phyloP scores from a whole-genome alignment of 1,140 invertebrate genomes.

The Drosophila guanche region DNA sequence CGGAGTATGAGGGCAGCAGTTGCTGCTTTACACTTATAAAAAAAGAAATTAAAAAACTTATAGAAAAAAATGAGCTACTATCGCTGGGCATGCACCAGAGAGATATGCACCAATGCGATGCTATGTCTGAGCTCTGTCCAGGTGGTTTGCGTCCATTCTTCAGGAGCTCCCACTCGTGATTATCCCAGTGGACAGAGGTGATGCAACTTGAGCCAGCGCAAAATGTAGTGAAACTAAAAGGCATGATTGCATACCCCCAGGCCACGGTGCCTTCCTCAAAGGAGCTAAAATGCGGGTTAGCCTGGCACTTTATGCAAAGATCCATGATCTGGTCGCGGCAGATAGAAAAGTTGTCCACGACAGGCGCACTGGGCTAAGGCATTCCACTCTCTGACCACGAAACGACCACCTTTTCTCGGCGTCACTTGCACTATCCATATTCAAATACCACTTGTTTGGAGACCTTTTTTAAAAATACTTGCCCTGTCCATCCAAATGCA shows the following conservation, averaged over 20 bases:
- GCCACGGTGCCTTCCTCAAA: conserved; percentile 36
- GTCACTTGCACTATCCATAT: no score
- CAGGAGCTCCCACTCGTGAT: conserved; percentile 38
- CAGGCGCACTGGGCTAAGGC: conserved; percentile 32
- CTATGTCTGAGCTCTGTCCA: not conserved
- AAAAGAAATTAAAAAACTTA: no score
- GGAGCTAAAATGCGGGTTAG: conserved; percentile 14
- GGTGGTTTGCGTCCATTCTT: conserved; percentile 20
- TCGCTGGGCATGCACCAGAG: no score
- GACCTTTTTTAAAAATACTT: no score
- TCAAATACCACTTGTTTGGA: no score
- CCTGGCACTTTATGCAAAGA: conserved; percentile 40
- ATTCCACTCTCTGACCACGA: conserved; percentile 28
- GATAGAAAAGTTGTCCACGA: conserved; percentile 34
- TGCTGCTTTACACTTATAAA: no score
- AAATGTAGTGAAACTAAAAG: conserved; percentile 46
- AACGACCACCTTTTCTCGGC: no score
- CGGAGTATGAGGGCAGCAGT: no score
- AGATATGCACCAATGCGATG: no score
- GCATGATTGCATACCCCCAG: conserved; percentile 38
- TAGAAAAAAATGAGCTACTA: no score
- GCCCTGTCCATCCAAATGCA: no score
- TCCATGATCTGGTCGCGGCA: conserved; percentile 38
- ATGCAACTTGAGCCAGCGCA: conserved; percentile 33
- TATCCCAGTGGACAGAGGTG: conserved; percentile 41